Conservation (phyloP, 2,888 invertebrate species). For the Mimas tiliae region DNA sequence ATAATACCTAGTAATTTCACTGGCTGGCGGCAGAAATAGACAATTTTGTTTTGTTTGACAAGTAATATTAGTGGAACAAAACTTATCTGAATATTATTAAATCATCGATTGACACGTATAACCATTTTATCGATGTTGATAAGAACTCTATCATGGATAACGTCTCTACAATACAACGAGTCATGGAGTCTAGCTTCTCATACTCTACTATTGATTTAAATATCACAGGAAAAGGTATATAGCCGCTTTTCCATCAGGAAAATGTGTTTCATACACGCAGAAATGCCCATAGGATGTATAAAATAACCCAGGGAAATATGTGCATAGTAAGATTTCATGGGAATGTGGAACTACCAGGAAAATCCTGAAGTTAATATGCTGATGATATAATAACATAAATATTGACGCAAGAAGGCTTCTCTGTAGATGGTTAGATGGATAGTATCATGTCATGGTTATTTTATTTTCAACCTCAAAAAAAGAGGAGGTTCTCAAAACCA, state of each 20-base stretch:
- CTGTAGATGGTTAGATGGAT: background rate
- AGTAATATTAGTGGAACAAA: too few species aligned
- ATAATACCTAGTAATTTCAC: too few species aligned
- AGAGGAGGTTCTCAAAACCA: too few species aligned
- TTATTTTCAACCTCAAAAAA: background rate
- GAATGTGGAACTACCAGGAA: background rate
- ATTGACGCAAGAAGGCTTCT: background rate
- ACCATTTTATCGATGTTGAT: background rate
- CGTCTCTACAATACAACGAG: constrained; percentile 7
- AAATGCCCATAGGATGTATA: constrained; percentile 3
- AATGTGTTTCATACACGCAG: background rate
- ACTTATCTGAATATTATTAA: too few species aligned
- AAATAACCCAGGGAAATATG: background rate
- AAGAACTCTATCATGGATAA: background rate
- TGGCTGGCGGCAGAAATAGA: too few species aligned
- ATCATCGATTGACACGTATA: too few species aligned
- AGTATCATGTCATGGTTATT: background rate
- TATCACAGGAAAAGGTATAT: constrained; percentile 4
- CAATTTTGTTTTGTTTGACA: too few species aligned
- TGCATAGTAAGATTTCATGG: background rate
- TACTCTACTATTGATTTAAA: constrained; percentile 9
- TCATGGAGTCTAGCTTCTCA: constrained; percentile 1
- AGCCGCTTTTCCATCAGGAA: constrained; percentile 8
- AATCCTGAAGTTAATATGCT: background rate
- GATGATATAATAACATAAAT: background rate